Evolutionary conservation across 2,888 invertebrate species (phyloP), one percentile per base, ranked within the genome.

Genomic region (Andrena trimmerana): DNA sequence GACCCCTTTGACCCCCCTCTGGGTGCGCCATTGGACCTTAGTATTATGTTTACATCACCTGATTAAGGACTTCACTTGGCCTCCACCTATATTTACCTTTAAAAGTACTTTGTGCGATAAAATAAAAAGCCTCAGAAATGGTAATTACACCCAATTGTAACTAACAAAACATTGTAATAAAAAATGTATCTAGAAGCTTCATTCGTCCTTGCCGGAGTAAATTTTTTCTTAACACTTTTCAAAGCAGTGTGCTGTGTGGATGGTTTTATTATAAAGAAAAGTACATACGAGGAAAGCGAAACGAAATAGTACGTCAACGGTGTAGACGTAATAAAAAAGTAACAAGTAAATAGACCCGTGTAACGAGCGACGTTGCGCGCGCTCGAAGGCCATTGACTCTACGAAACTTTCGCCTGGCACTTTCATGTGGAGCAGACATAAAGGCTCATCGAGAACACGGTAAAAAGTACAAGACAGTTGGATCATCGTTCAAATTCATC

Each of bases 351-450:
- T 72, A 48, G 27, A 76, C 71, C 72, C 52, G 72, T 73, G 80
- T 84, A 83, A 86, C 78, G 83, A 83, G 76, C 80, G 65, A 74
- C 82, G 86, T 71, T 85, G 86, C 73, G 70, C 82, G 82, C 78
- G 73, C 70, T 70, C 65, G 83, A 86, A 92, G 92, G 93, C 89
- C 92, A 85, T 92, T 92, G 92, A 93, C 93, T 92, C 89, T 78
- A 89, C 81, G 86, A 91, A 92, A 92, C 92, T 92, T 93, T 93
- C 92, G 92, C 92, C 88, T 81, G 86, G 36, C 88, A 91, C 90
- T 92, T 93, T 92, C 92, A 92, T 92, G 88, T 90, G 90, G 90
- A 90, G 89, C 90, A 90, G 85, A 88, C 78, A 76, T 79, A 83
- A 81, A 86, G 65, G 65, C 57, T n/a, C 70, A 62, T 57, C 62